Percentiles rank a stretch among this genome's conserved stretches.
phyloP scores from a whole-genome alignment of 2,888 invertebrate genomes.

The Leptopterna dolabrata region DNA sequence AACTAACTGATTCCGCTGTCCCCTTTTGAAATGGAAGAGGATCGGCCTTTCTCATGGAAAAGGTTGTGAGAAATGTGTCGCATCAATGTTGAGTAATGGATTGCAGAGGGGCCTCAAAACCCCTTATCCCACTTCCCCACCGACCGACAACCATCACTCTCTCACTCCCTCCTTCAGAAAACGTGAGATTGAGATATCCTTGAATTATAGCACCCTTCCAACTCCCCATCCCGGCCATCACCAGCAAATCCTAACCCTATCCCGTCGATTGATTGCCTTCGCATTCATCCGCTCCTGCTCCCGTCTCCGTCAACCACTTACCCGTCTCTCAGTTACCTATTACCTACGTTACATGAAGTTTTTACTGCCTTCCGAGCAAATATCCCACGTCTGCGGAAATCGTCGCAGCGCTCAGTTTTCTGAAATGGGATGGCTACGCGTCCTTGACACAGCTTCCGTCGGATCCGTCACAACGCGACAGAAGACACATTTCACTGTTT shows the following conservation, averaged over 20 bases:
- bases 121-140: not conserved
- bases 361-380: not conserved
- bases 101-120: conserved; percentile 22
- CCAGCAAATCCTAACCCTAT: conserved; percentile 34
- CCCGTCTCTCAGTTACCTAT: not conserved
- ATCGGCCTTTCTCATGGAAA: conserved; percentile 20
- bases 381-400: not conserved
- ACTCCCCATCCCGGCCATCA: conserved; percentile 25
- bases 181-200: conserved; percentile 42
- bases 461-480: too few species aligned
- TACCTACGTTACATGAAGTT: not conserved
- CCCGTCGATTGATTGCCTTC: conserved; percentile 34
- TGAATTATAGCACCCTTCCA: conserved; percentile 32
- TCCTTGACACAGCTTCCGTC: too few species aligned
- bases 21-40: not conserved
- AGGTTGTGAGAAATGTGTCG: conserved; percentile 44
- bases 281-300: not conserved
- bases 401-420: too few species aligned
- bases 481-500: too few species aligned
- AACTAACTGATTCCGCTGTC: not conserved
- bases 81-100: conserved; percentile 44
- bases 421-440: too few species aligned
- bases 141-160: conserved; percentile 25
- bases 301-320: not conserved
- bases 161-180: conserved; percentile 16